Percentiles rank a stretch among this genome's conserved stretches.
These are phyloP conservation scores for Kryptolebias marmoratus DNA, from an alignment of 2,113 vertebrate species.

Conservation along the genomic window DNA sequence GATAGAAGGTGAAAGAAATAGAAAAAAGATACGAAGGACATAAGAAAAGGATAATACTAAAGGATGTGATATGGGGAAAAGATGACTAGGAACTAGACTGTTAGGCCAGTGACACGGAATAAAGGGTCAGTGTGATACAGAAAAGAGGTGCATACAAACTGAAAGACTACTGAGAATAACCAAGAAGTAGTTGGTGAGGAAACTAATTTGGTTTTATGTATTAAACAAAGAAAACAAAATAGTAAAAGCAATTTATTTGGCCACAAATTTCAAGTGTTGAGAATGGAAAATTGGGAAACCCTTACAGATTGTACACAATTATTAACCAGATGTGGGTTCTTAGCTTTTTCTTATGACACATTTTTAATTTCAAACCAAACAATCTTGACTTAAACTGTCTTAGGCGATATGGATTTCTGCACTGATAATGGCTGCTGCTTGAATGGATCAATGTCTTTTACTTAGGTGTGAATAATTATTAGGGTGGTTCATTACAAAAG, in stretches of 20 bases:
- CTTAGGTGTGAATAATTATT: background rate
- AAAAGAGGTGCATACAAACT: background rate
- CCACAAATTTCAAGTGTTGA: background rate
- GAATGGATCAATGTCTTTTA: background rate
- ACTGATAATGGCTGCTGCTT: background rate
- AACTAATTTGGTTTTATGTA: background rate
- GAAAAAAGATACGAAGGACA: slow-evolving; percentile 24
- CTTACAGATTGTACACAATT: background rate
- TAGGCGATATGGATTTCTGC: background rate
- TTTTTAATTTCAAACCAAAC: background rate
- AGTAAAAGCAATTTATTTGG: no score
- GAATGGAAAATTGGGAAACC: background rate
- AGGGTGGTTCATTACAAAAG: background rate
- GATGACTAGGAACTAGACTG: slow-evolving; percentile 18
- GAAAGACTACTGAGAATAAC: background rate
- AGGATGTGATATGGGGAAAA: slow-evolving; percentile 11
- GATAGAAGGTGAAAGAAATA: slow-evolving; percentile 1
- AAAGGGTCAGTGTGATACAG: slow-evolving; percentile 23
- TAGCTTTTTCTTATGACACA: no score
- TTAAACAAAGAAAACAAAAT: slow-evolving; percentile 9
- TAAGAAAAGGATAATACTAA: background rate
- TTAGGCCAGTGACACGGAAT: slow-evolving; percentile 14
- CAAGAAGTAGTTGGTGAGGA: fast-evolving
- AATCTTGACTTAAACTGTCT: no score
- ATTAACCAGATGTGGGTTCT: background rate